Evolutionary conservation across 2,888 invertebrate species (phyloP).

Genomic region (Ernsta delagoae): DNA sequence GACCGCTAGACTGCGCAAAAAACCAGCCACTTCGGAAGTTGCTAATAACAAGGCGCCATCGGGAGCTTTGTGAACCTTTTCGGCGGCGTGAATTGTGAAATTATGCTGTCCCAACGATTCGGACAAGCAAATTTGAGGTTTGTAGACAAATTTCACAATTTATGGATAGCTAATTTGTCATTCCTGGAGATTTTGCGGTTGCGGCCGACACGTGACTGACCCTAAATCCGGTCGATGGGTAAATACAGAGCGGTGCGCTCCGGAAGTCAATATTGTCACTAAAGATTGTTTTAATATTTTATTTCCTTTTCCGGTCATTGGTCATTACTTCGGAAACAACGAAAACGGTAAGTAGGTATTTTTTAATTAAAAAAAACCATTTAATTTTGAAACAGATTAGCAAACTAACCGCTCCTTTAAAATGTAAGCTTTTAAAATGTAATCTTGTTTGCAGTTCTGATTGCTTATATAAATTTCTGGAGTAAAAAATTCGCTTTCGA

Average conservation of each 20-base stretch:
- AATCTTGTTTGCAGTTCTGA: slow-evolving; percentile 7
- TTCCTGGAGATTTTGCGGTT: slow-evolving; percentile 56
- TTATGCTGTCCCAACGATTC: slow-evolving; percentile 27
- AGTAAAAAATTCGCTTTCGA: slow-evolving; percentile 8
- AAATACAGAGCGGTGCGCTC: slow-evolving; percentile 69
- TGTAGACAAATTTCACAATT: slow-evolving; percentile 32
- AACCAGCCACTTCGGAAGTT: slow-evolving; percentile 76
- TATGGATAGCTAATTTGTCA: slow-evolving; percentile 39
- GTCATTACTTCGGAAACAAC: too few species aligned
- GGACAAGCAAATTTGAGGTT: slow-evolving; percentile 18
- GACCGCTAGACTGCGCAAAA: slow-evolving; percentile 70
- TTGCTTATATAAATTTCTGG: slow-evolving; percentile 9
- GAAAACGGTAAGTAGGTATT: background rate
- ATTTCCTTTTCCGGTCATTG: slow-evolving; percentile 48
- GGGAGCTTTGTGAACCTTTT: slow-evolving; percentile 71
- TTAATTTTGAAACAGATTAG: background rate
- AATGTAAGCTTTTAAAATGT: background rate
- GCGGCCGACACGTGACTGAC: slow-evolving; percentile 62
- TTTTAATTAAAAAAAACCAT: background rate
- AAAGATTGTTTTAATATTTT: slow-evolving; percentile 61
- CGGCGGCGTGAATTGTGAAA: slow-evolving; percentile 59
- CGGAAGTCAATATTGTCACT: slow-evolving; percentile 76
- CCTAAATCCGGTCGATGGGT: slow-evolving; percentile 61
- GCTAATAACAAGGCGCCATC: slow-evolving; percentile 81
- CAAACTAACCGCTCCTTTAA: background rate